Base-by-base conservation (phyloP, 2,888 invertebrate species). In the Volucella inflata region DNA sequence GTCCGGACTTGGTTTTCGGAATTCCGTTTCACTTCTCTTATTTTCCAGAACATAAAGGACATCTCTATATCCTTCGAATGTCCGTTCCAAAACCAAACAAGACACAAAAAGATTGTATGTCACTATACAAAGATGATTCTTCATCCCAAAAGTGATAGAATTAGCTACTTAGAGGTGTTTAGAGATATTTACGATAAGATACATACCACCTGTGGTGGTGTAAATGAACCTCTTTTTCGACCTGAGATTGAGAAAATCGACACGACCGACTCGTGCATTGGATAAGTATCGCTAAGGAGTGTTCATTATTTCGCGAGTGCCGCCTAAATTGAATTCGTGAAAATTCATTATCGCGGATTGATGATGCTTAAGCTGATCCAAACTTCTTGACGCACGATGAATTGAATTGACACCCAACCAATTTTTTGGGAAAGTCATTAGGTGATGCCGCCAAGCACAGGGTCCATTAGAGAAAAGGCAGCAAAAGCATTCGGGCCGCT, bases 141-240 rank as follows among this genome's bases (percentile, higher is more conserved):
- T 64, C 70, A 57, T 30, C 60, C 48, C 59, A 60, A 30, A 38
- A 51, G 30, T 30, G 42, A 11, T 46, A 51, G 59, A 72, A 74
- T 67, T 74, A 42, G 64, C 55, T 79, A 78, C 82, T 83, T 78
- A 79, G 64, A 75, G 84, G 70, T 85, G 48, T 64, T 85, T 76
- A 85, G 12, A 30, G 51, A 85, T 51, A 85, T 75, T 85, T 77
- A 81, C 30, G 81, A 81, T 8, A 17, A 67, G 67, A 67, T 51
- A 62, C 40, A 62, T 46, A 48, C 67, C 60, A 70, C 70, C 76
- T 70, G 74, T 65, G 79, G 79, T 36, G 64, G 30, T 6, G 6
- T 75, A 55, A 67, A 44, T 65, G 75, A 71, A 65, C 60, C 38
- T 75, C 17, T 62, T 36, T 9, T 46, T 42, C 30, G 30, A 12